A percentile compares a stretch with the other conserved stretches of the same genome.
phyloP scores from a whole-genome alignment of 53 echinoderm and acorn worm genomes.

The Henricia sp. region DNA sequence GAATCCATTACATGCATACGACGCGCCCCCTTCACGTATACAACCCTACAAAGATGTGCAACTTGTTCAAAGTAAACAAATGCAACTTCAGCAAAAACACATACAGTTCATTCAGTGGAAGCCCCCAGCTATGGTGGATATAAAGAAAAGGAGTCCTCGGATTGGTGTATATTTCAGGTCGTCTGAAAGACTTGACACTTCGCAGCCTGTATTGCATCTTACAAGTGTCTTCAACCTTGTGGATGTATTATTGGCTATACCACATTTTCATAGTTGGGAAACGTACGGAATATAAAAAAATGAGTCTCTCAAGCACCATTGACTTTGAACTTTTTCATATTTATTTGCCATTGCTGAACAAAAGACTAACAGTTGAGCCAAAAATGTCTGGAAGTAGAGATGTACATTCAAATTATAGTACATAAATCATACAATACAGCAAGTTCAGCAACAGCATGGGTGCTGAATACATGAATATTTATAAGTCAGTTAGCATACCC shows the following conservation, averaged over 20 bases:
- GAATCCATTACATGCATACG: too few relatives aligned
- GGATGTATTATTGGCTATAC: too few relatives aligned
- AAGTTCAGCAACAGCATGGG: not conserved
- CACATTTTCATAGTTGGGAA: too few relatives aligned
- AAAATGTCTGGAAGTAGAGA: not conserved
- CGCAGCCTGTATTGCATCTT: not conserved
- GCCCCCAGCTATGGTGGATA: too few relatives aligned
- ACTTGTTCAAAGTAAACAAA: too few relatives aligned
- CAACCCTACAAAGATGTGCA: too few relatives aligned
- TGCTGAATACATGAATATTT: constrained; percentile 1
- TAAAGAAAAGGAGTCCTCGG: too few relatives aligned
- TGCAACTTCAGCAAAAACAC: too few relatives aligned
- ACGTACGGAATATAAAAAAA: too few relatives aligned
- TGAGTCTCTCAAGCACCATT: too few relatives aligned
- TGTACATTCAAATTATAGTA: constrained; percentile 10
- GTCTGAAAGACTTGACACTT: not conserved
- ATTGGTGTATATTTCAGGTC: not conserved
- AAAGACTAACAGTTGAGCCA: constrained; percentile 10
- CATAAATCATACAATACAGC: constrained; percentile 32
- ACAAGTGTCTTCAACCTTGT: not conserved
- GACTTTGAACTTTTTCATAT: not conserved
- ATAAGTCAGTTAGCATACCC: constrained; percentile 1
- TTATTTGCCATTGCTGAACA: constrained; percentile 27
- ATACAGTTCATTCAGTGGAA: too few relatives aligned
- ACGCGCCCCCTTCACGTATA: too few relatives aligned